Evolutionary conservation across 2,113 vertebrate genomes (phyloP).

Genomic region (Anseranas semipalmata): DNA sequence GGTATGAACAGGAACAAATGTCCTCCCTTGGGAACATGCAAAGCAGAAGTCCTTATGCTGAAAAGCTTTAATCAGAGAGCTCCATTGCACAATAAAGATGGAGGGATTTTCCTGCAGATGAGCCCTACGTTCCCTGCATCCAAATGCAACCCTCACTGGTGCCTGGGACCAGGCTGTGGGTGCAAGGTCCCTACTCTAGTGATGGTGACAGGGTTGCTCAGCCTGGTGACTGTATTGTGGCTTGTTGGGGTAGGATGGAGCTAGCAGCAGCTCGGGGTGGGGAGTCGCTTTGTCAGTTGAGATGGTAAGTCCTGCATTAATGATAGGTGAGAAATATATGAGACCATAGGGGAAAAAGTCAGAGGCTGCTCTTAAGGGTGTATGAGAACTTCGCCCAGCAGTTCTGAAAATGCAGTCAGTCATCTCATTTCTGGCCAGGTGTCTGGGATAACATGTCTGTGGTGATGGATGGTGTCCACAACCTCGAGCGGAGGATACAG

Average conservation of each 20-base stretch:
- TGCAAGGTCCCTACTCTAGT: no score
- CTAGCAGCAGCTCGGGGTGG: background rate
- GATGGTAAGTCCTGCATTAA: background rate
- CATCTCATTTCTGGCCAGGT: slow-evolving; percentile 65
- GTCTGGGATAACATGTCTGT: slow-evolving; percentile 84
- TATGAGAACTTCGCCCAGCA: background rate
- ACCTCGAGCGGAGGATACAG: slow-evolving; percentile 85
- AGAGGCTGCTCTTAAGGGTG: background rate
- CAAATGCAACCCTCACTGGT: background rate
- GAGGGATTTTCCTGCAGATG: background rate
- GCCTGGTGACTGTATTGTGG: background rate
- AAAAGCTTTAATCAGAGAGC: background rate
- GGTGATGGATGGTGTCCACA: slow-evolving; percentile 74
- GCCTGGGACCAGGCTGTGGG: background rate
- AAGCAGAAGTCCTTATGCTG: background rate
- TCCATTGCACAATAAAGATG: background rate
- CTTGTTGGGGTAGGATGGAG: background rate
- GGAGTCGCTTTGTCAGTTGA: background rate
- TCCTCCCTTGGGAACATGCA: background rate
- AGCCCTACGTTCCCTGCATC: background rate
- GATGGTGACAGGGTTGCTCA: background rate
- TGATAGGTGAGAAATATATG: background rate
- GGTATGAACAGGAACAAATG: background rate
- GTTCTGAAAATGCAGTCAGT: background rate
- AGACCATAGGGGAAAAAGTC: rapidly evolving